A percentile compares a stretch with the other conserved stretches of the same genome.
Conservation (phyloP, 2,888 invertebrate genomes). For the Synergus itoensis region DNA sequence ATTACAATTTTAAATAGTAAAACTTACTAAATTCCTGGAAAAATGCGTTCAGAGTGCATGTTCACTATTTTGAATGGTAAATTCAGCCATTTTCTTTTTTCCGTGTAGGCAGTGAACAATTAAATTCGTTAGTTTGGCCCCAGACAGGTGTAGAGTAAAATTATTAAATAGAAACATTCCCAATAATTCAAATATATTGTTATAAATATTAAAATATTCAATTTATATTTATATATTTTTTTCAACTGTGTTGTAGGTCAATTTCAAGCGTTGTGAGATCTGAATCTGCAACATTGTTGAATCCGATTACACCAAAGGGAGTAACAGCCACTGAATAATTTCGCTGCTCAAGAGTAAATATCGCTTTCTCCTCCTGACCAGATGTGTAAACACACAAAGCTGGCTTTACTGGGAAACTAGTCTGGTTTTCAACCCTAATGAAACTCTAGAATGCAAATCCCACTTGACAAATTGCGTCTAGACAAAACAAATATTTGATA, state of each 20-base stretch:
- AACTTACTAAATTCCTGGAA: too few species aligned
- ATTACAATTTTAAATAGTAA: too few species aligned
- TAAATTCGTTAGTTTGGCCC: neutral
- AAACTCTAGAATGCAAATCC: neutral
- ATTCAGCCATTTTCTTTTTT: too few species aligned
- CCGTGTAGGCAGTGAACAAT: neutral
- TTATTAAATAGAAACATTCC: too few species aligned
- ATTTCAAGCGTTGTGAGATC: neutral
- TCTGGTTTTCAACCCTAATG: constrained; percentile 25
- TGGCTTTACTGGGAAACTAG: neutral
- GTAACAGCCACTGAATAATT: constrained; percentile 26
- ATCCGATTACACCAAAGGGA: constrained; percentile 13
- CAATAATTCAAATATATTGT: too few species aligned
- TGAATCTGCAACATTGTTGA: constrained; percentile 11
- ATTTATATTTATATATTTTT: too few species aligned
- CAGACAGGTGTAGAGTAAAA: too few species aligned
- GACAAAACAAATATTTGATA: neutral
- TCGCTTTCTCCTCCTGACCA: neutral
- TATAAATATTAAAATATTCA: too few species aligned
- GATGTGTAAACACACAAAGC: neutral
- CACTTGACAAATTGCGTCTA: neutral
- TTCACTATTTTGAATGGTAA: too few species aligned
- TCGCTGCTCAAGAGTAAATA: constrained; percentile 31
- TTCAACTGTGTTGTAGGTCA: neutral
- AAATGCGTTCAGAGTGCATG: too few species aligned